Evolutionary conservation across 2,888 invertebrate genomes (phyloP).

Genomic region (Sarcophaga rosellei): DNA sequence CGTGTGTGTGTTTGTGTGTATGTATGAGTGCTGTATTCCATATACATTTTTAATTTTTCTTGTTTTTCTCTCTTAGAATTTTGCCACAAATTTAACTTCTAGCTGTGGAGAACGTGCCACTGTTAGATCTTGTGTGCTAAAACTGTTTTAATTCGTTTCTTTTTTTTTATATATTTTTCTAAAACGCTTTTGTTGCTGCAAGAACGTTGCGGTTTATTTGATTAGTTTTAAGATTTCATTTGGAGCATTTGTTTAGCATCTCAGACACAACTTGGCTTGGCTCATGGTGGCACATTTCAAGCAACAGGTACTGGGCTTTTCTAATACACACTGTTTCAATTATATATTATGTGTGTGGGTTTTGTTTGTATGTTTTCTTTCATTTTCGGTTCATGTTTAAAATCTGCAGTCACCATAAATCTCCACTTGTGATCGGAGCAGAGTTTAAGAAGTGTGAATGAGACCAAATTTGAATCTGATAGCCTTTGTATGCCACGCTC

Average conservation of each 20-base stretch:
- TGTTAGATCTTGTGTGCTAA: conserved; percentile 52
- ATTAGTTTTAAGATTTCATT: conserved; percentile 64
- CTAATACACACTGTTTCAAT: background rate
- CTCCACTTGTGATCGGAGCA: conserved; percentile 3
- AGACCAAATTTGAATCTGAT: conserved; percentile 51
- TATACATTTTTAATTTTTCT: conserved; percentile 50
- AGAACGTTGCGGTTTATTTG: conserved; percentile 66
- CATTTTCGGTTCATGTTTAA: background rate
- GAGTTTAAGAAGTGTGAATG: conserved; percentile 58
- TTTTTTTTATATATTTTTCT: background rate
- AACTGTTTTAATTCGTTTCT: background rate
- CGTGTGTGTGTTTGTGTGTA: background rate
- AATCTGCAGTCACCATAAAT: conserved; percentile 43
- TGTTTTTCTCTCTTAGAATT: conserved; percentile 16
- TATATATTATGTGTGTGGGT: conserved; percentile 45
- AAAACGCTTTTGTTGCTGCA: conserved; percentile 26
- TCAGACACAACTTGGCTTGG: background rate
- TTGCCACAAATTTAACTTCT: conserved; percentile 58
- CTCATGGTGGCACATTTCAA: background rate
- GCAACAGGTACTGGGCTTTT: conserved; percentile 21
- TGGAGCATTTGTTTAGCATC: conserved; percentile 58
- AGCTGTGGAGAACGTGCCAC: conserved; percentile 66
- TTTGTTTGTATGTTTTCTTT: conserved; percentile 7
- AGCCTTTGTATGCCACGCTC: conserved; percentile 29
- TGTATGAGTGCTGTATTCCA: conserved; percentile 27